Evolutionary conservation across 2,797 vertebrate species (phyloP), one percentile per base, ranked within the genome.

Genomic region (Scarus forsteni): DNA sequence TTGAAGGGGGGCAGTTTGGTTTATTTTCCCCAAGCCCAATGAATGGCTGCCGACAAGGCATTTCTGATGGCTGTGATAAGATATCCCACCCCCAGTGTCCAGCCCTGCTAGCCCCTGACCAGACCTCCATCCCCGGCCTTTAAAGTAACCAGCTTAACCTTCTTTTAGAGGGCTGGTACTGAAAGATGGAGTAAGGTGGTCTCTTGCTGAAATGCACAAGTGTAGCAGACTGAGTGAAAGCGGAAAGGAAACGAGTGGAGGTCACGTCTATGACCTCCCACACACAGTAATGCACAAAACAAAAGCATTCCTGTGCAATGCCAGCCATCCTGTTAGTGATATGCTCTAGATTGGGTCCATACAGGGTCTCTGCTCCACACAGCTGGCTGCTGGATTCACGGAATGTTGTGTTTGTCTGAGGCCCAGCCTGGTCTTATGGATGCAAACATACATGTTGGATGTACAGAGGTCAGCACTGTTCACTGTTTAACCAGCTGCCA

Each of bases 41-140:
- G 95, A 96, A 96, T 96, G 95, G 94, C 94, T 94, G 92, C 94
- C 91, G 94, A 95, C 94, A 95, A 95, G 94, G 92, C 94, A 94
- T 94, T 95, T 95, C 90, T 92, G 95, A 95, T 96, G 93, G 80
- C 86, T 67, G 85, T 91, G 96, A 97, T 98, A 96, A 97, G 94
- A 87, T 78, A 87, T 92, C 89, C 90, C 92, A 92, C 78, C 57
- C 91, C 90, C 74, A 35, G 80, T 83, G 80, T 86, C 80, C 82
- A 83, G 75, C 78, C 82, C 77, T 79, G 84, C 57, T 1, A 77
- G 60, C 76, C 67, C 50, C 81, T 40, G 40, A 73, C 79, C 81
- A 89, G 83, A 85, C 83, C 84, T 77, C 78, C 57, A 78, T 55
- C 77, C 89, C 85, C 75, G 53, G 77, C 86, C 89, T 93, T 89